Evolutionary conservation across 2,797 vertebrate species (phyloP), one percentile per base, ranked within the genome.

Genomic region (Hozukius guyotensis): DNA sequence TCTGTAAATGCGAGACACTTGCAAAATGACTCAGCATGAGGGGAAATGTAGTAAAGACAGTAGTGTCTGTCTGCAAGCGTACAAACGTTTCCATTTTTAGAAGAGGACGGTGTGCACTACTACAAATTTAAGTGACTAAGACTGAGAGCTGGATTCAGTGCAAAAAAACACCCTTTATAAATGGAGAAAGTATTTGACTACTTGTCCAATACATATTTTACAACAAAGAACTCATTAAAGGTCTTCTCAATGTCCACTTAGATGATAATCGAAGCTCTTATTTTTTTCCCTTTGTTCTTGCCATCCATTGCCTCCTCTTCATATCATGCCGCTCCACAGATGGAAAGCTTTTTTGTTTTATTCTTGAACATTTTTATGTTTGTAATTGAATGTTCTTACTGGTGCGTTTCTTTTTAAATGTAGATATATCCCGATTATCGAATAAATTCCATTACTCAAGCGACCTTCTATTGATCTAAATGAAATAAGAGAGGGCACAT

Each of bases 11-110:
- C 60, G 36, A 65, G 29, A 68, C 75, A 68, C 49, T 72, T 64
- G 34, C 46, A 67, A 64, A 32, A 57, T 86, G 80, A 87, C 63
- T 80, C 70, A 77, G 77, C 36, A 36, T 20, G 12, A 75, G 6
- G 22, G 22, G 7, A 59, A 61, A 52, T 69, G 27, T 55, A 64
- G 64, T 71, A 78, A 42, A 66, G 49, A 59, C 14, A 53, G 4
- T 6, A 27, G 38, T n/a, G 12, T 60, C 32, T 68, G 61, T 46
- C 70, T 86, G 61, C 60, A 49, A 72, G 69, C 1, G 2, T 38
- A 56, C 52, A 60, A 57, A 49, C 2, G 2, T 16, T 77, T 67
- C 65, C 31, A 73, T 61, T 78, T 84, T 83, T 70, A 86, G 57
- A 38, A 52, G 20, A 61, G 8, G 13, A 24, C 14, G 16, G 2